Base-by-base conservation (phyloP, 2,888 invertebrate species). In the Caenorhabditis auriculariae region DNA sequence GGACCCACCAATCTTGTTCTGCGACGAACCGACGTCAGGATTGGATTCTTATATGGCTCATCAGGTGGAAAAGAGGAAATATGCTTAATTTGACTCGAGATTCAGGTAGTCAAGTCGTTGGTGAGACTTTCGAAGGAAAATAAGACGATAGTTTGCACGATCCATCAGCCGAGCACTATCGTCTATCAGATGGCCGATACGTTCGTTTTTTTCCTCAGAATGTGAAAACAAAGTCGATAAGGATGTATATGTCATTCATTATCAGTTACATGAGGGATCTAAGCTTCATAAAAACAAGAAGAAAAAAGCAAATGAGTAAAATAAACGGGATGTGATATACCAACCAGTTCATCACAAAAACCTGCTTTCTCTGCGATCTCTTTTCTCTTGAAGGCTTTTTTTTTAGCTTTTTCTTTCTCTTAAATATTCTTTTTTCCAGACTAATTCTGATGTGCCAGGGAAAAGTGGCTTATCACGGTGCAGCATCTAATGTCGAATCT, bases 91-190 rank as follows among this genome's bases (percentile, higher is more conserved):
- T 1, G 19, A 9, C 19, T 9, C 9, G 19, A 41, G 9, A n/a
- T 38, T 7, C 56, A 69, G 51, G 72, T 74, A 2, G 54, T 70
- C 17, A 29, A 47, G 21, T 78, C 82, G n/a, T 71, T 85, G 70
- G 77, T 78, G 65, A 75, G 73, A 27, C 70, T 85, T 70, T 82
- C 85, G 2, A 59, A 70, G 5, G 81, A 88, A 73, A 91, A 93
- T 24, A 92, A 91, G 83, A 93, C 93, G 0, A 88, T 94, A 49
- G 87, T 95, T 23, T 89, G 90, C 76, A 93, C 93, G 1, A 91
- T 95, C 66, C 94, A 94, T 84, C 94, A 95, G 83, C 94, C 94
- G 0, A 91, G 91, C 0, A 93, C 92, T 0, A 91, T 93, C 82
- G 82, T 85, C 21, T 94, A 90, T 81, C 88, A 89, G 19, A 87